Conservation (phyloP, 2,797 vertebrate species). For the Artibeus jamaicensis region DNA sequence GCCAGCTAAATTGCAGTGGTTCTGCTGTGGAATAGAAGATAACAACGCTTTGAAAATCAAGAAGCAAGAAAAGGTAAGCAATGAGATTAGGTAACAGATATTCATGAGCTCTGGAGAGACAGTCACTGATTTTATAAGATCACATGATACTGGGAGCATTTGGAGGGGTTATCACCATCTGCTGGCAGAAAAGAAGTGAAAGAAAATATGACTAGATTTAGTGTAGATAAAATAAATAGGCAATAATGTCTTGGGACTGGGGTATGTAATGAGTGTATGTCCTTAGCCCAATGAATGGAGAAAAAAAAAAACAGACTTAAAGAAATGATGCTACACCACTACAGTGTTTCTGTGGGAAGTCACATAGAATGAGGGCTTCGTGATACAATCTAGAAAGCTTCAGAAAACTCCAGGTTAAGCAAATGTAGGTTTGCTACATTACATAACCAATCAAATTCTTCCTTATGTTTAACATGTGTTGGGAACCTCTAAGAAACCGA, state of each 20-base stretch:
- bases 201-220: conserved; percentile 25
- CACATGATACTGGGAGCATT: neutral
- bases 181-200: neutral
- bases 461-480: neutral
- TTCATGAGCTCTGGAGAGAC: neutral
- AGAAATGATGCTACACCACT: neutral
- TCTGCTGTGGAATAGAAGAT: neutral
- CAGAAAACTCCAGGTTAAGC: neutral
- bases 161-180: neutral
- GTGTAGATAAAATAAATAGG: neutral
- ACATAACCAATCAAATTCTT: neutral
- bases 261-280: neutral
- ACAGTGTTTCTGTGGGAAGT: neutral
- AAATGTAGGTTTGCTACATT: conserved; percentile 20
- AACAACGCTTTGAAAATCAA: conserved; percentile 15
- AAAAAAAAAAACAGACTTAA: conserved; percentile 20
- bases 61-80: neutral
- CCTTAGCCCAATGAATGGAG: neutral
- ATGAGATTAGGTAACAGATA: neutral
- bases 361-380: neutral
- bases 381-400: neutral
- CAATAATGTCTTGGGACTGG: neutral
- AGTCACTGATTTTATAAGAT: neutral
- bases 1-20: neutral
- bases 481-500: neutral